Evolutionary conservation across 2,888 invertebrate genomes (phyloP).

Genomic region (Sminthurinus aureus): DNA sequence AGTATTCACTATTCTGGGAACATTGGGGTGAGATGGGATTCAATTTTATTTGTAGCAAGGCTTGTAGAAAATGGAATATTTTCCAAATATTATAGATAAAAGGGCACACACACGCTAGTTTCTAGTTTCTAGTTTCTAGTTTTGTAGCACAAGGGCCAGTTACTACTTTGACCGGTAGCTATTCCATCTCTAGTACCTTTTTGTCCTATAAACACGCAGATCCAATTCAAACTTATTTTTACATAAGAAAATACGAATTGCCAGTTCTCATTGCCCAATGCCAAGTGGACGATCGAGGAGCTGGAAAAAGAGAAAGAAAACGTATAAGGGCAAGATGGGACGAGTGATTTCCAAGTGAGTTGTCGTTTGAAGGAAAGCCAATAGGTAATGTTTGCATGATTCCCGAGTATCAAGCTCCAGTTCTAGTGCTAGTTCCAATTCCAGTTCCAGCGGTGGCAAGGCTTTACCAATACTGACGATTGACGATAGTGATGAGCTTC

Average conservation of each 20-base stretch:
- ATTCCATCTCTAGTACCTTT: no score
- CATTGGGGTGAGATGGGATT: no score
- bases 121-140: no score
- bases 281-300: no score
- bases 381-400: constrained; percentile 43
- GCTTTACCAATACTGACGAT: background rate
- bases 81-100: no score
- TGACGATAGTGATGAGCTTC: constrained; percentile 37
- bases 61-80: no score
- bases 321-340: background rate
- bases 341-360: constrained; percentile 32
- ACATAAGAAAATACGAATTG: background rate
- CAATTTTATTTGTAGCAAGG: no score
- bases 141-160: no score
- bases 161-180: no score
- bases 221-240: background rate
- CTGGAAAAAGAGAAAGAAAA: background rate
- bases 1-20: no score
- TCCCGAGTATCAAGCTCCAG: constrained; percentile 23
- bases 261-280: background rate
- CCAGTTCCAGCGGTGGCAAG: background rate
- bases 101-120: no score
- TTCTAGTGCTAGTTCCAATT: background rate
- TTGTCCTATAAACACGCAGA: background rate
- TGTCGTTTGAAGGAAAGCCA: constrained; percentile 33